Conservation (phyloP, 2,797 vertebrate species). For the Capromys pilorides region DNA sequence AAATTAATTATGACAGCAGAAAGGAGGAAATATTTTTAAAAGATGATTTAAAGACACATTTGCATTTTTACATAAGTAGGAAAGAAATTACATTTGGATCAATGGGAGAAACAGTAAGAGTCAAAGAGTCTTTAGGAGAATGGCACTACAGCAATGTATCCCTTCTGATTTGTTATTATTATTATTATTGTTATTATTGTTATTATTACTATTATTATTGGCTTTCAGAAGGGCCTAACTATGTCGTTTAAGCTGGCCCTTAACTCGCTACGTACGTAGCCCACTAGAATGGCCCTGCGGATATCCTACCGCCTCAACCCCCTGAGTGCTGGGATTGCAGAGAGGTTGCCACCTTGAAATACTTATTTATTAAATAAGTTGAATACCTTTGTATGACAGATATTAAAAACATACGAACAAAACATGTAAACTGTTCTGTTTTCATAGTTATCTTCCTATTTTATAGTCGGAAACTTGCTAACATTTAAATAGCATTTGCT, state of each 20-base stretch:
- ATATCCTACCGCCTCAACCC: background rate
- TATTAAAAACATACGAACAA: background rate
- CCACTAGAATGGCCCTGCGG: background rate
- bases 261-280: background rate
- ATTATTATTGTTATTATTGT: background rate
- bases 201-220: background rate
- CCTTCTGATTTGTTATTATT: background rate
- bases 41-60: background rate
- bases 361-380: background rate
- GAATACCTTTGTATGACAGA: background rate
- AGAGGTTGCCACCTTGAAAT: background rate
- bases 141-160: background rate
- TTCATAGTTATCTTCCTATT: background rate
- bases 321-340: background rate
- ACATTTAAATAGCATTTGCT: background rate
- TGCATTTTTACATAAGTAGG: slow-evolving; percentile 9
- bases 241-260: background rate
- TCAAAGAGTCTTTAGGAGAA: background rate
- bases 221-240: background rate
- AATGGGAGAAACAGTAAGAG: background rate
- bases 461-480: background rate
- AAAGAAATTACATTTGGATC: background rate
- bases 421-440: background rate
- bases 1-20: slow-evolving; percentile 7
- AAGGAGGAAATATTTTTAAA: background rate